These are phyloP conservation scores for Gerosis bhagava DNA, from an alignment of 2,888 invertebrate species.

Conservation along the genomic window DNA sequence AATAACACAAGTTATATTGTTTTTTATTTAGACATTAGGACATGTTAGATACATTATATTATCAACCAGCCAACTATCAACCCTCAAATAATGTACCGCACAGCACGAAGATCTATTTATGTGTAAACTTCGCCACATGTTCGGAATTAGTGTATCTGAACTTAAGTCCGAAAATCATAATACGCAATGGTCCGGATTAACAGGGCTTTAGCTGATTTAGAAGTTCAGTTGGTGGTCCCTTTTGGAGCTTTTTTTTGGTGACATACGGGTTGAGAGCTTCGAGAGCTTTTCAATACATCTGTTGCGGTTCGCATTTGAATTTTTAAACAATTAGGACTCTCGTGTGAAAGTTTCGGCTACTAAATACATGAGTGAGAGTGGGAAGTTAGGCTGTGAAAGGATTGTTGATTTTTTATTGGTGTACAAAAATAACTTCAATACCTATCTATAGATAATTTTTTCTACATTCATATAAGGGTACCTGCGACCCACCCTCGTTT, in stretches of 20 bases:
- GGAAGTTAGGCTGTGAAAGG: background rate
- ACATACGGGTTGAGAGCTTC: constrained; percentile 58
- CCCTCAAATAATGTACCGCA: constrained; percentile 4
- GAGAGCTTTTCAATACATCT: constrained; percentile 51
- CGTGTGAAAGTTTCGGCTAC: constrained; percentile 5
- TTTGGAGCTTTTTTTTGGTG: constrained; percentile 58
- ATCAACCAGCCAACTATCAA: no score
- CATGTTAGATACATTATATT: no score
- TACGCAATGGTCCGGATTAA: constrained; percentile 71
- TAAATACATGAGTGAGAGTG: background rate
- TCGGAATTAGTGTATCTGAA: constrained; percentile 62
- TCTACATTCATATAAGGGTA: no score
- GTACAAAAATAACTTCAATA: no score
- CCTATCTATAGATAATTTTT: no score
- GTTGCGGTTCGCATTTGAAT: constrained; percentile 40
- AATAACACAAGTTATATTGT: no score
- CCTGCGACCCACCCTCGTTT: no score
- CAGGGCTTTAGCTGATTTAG: constrained; percentile 62
- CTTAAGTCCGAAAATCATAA: constrained; percentile 75
- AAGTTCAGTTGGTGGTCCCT: constrained; percentile 70
- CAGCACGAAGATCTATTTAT: constrained; percentile 13
- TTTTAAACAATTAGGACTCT: constrained; percentile 31
- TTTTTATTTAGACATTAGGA: no score
- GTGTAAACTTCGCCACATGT: constrained; percentile 68
- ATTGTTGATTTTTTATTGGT: constrained; percentile 5